phyloP scores from a whole-genome alignment of 2,888 invertebrate genomes.

The Ennomos erosarius region DNA sequence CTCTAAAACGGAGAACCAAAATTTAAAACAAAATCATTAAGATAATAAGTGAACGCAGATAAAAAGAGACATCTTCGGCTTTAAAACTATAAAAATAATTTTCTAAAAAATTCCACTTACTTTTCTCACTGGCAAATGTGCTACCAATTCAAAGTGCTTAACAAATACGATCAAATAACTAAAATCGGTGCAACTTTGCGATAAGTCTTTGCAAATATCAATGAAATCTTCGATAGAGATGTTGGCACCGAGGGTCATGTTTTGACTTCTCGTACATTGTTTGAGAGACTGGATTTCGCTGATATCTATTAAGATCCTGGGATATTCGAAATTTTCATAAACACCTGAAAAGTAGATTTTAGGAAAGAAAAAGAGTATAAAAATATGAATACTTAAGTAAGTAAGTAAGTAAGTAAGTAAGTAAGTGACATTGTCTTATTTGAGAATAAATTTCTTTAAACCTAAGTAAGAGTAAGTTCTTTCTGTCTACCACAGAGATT shows the following conservation, averaged over 20 bases:
- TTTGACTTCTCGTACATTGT: constrained; percentile 61
- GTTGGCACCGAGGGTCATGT: constrained; percentile 84
- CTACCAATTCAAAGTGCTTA: constrained; percentile 86
- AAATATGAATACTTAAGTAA: too few species aligned
- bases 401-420: too few species aligned
- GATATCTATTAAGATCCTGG: constrained; percentile 67
- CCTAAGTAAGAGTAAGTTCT: too few species aligned
- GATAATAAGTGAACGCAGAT: neutral
- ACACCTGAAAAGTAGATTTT: constrained; percentile 61
- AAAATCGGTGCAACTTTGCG: constrained; percentile 68
- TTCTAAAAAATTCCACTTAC: constrained; percentile 54
- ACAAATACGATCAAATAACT: constrained; percentile 82
- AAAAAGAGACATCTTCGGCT: too few species aligned
- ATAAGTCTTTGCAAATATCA: constrained; percentile 69
- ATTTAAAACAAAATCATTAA: neutral
- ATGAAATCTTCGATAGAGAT: constrained; percentile 84
- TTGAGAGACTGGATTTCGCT: constrained; percentile 66
- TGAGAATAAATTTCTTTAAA: too few species aligned
- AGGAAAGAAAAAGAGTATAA: too few species aligned
- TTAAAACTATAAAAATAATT: too few species aligned
- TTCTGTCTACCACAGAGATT: too few species aligned
- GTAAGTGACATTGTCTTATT: too few species aligned
- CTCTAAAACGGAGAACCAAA: too few species aligned
- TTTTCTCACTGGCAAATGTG: constrained; percentile 87
- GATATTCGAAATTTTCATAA: constrained; percentile 61